phyloP scores from a whole-genome alignment of 2,888 invertebrate genomes.

The Camponotus fellah region DNA sequence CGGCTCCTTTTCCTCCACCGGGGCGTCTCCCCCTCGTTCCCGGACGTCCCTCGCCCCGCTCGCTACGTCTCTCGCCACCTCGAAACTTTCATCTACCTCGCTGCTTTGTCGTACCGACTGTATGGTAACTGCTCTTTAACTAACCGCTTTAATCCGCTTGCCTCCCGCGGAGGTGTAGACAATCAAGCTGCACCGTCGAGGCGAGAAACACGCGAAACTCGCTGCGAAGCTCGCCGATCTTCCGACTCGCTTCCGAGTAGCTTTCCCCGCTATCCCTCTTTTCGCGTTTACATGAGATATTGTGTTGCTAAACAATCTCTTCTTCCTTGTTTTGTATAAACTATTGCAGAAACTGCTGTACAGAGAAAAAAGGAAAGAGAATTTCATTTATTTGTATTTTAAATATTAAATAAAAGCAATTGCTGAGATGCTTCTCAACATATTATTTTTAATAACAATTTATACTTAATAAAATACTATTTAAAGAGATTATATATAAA shows the following conservation, averaged over 20 bases:
- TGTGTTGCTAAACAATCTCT: slow-evolving; percentile 1
- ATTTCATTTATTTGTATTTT: neutral
- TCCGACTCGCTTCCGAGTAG: slow-evolving; percentile 52
- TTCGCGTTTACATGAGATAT: slow-evolving; percentile 2
- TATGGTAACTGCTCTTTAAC: slow-evolving; percentile 82
- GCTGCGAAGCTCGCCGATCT: slow-evolving; percentile 65
- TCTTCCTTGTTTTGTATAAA: slow-evolving; percentile 18
- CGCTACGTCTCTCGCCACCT: slow-evolving; percentile 8
- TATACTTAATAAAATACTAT: neutral
- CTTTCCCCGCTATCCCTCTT: slow-evolving; percentile 34
- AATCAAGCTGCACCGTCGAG: slow-evolving; percentile 68
- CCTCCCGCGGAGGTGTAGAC: slow-evolving; percentile 74
- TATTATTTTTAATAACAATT: neutral
- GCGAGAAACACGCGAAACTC: slow-evolving; percentile 57
- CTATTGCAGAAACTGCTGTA: neutral
- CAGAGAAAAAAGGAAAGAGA: neutral
- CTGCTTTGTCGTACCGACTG: slow-evolving; percentile 72
- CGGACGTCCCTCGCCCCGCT: slow-evolving; percentile 26
- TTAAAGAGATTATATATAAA: neutral
- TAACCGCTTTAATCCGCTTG: slow-evolving; percentile 82
- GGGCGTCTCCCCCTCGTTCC: slow-evolving; percentile 55
- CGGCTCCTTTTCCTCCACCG: slow-evolving; percentile 65
- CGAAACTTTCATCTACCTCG: slow-evolving; percentile 60
- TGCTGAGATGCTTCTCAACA: neutral
- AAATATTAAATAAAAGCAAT: slow-evolving; percentile 1